phyloP scores from a whole-genome alignment of 2,797 vertebrate species.

The Vireo griseus region DNA sequence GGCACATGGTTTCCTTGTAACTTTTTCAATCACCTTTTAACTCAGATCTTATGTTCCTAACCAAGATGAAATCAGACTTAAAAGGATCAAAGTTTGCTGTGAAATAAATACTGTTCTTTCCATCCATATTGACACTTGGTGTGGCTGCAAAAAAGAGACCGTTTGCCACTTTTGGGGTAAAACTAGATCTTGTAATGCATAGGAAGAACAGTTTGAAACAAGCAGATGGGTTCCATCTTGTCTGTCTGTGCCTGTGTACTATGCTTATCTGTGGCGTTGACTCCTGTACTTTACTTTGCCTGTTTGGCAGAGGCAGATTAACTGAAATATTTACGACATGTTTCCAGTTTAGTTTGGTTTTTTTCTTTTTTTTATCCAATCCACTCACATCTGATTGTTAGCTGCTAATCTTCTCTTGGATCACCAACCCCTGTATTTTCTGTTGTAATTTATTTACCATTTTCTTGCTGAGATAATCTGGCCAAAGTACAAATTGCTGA shows the following conservation, averaged over 20 bases:
- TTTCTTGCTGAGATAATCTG: conserved; percentile 24
- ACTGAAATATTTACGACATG: background rate
- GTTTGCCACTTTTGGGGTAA: background rate
- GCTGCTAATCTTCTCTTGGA: background rate
- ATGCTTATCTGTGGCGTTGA: background rate
- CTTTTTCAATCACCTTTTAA: background rate
- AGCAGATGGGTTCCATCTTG: background rate
- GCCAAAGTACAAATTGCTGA: conserved; percentile 1
- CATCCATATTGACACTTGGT: background rate
- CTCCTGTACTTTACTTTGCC: background rate
- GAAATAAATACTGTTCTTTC: background rate
- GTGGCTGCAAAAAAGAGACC: background rate
- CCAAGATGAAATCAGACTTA: background rate
- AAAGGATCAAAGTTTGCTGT: background rate
- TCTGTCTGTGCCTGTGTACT: background rate
- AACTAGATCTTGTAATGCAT: background rate
- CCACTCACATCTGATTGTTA: background rate
- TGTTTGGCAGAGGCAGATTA: background rate
- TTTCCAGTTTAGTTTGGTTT: background rate
- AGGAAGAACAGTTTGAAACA: background rate
- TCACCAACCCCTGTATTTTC: background rate
- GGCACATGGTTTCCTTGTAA: background rate
- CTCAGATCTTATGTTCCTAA: background rate
- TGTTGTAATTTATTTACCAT: background rate
- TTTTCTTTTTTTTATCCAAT: background rate